Evolutionary conservation across 2,113 vertebrate species (phyloP).

Genomic region (Poeciliopsis prolifica): DNA sequence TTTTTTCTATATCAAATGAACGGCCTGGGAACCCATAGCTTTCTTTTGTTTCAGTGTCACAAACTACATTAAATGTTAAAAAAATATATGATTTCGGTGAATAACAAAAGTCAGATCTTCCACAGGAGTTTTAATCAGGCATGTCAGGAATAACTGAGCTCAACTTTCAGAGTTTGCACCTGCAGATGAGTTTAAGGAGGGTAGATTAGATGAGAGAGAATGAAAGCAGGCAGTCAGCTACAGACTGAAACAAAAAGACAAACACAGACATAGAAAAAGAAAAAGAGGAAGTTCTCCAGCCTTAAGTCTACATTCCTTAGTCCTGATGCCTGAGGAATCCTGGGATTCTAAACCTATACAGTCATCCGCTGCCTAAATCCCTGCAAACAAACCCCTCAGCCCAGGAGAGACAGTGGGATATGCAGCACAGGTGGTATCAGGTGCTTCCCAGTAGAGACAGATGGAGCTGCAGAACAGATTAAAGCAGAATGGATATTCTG

Average conservation of each 20-base stretch:
- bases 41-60: conserved; percentile 17
- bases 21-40: conserved; percentile 36
- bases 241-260: conserved; percentile 61
- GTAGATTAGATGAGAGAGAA: conserved; percentile 34
- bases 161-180: conserved; percentile 37
- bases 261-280: conserved; percentile 70
- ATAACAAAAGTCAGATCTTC: conserved; percentile 26
- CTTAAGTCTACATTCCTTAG: conserved; percentile 70
- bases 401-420: conserved; percentile 48
- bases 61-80: conserved; percentile 1
- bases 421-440: conserved; percentile 70
- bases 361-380: conserved; percentile 58
- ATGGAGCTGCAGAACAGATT: conserved; percentile 61
- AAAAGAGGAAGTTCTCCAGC: conserved; percentile 72
- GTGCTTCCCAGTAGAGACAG: conserved; percentile 66
- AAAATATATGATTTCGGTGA: not conserved
- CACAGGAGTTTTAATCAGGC: conserved; percentile 8
- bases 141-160: conserved; percentile 15
- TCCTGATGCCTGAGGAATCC: conserved; percentile 57
- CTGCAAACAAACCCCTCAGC: conserved; percentile 63
- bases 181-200: conserved; percentile 45
- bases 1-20: conserved; percentile 51
- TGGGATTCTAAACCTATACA: conserved; percentile 66
- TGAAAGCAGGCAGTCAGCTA: conserved; percentile 23
- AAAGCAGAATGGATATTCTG: conserved; percentile 42